Base-by-base conservation (phyloP, 2,888 invertebrate genomes). In the Nipponacmea schrenckii region DNA sequence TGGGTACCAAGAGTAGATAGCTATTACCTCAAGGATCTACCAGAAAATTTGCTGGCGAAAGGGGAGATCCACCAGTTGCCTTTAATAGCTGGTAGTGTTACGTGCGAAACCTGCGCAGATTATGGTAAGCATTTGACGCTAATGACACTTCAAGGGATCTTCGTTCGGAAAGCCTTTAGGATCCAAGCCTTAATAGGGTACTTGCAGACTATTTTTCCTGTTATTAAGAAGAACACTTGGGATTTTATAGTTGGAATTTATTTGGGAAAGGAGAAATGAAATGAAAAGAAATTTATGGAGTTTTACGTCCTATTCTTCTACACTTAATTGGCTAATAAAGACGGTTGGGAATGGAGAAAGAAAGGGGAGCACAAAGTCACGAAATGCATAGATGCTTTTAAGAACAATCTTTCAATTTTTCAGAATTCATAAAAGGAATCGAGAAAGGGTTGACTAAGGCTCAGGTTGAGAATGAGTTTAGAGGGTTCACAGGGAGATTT, bases 1-100 rank as follows among this genome's bases (percentile, higher is more conserved):
- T 77, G 71, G 68, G 88, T 87, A 10, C 86, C 88, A 2, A 85
- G 86, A 44, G 84, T 88, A 45, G 88, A 88, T 76, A 86, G 87
- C 4, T 79, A 80, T 26, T 87, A 87, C 75, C 81, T 88, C 48
- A 81, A 79, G 39, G 83, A 82, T 31, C 76, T 81, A 71, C 88
- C 88, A 17, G 81, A 84, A 45, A 75, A 73, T 62, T 79, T 87
- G 63, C 80, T 88, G 72, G 77, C 75, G 50, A 70, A 81, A 66
- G 86, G 85, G 26, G 69, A 79, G 31, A 82, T 87, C 70, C 71
- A 56, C 62, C 5, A 56, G 15, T 20, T 50, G 15, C 56, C 68
- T 5, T 12, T 68, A 8, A 68, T 68, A 62, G 62, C 31, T 68
- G 68, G 68, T 20, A 62, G 39, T 8, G 68, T 68, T 14, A 39